Evolutionary conservation across 2,797 vertebrate species (phyloP), one percentile per base, ranked within the genome.

Genomic region (Otolemur crassicaudatus): DNA sequence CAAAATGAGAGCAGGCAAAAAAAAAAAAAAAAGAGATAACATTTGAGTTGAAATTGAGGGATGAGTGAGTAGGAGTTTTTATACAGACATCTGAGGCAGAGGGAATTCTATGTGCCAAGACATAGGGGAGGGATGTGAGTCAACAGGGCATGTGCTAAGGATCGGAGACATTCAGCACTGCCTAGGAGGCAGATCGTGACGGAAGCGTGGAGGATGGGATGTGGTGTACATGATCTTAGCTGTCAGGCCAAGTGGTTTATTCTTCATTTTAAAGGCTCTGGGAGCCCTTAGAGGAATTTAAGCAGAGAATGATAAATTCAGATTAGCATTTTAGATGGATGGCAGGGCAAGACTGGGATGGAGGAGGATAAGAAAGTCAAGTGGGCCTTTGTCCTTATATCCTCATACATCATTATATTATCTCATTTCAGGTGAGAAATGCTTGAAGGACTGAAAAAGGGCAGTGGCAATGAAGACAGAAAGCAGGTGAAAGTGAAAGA

Each of bases 51-150:
- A 56, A 95, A 92, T 94, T 82, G 84, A 95, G 92, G 81, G 43
- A 86, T 79, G 86, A 85, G 34, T 80, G 82, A 93, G 73, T 85
- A 86, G 83, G 79, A 92, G 67, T 94, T 92, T 92, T 94, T 29
- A 70, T 60, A 70, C 29, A 93, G 95, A 82, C 29, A 85, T 92
- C 75, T 90, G 81, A 94, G 87, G n/a, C 40, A 76, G 46, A 95
- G 31, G 34, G 75, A 87, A 63, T 92, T 92, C 65, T 43, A 91
- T 86, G 37, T 81, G 40, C 72, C 40, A 72, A 76, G 70, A 46
- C 22, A 58, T 0, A 65, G 58, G n/a, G 61, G 40, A 73, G 34
- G 87, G 25, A 14, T 46, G 17, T 89, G 83, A 76, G 70, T 89
- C 83, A 92, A 53, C 72, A 84, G 86, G 92, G 72, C 58, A 63